A percentile compares a stretch with the other conserved stretches of the same genome.
phyloP scores from a whole-genome alignment of 2,797 vertebrate genomes.

The Galaxias olidus region DNA sequence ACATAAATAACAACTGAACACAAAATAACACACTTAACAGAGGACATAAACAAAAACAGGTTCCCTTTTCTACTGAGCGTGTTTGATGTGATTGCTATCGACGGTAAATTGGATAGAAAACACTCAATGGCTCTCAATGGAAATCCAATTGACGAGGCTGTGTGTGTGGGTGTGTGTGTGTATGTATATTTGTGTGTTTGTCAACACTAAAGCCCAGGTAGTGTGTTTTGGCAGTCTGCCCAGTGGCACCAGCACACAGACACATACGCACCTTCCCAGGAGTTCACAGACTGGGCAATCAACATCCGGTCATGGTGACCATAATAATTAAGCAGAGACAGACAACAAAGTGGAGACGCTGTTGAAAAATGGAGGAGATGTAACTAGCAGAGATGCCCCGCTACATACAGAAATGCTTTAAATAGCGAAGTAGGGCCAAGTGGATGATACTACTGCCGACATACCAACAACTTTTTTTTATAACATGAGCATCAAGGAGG shows the following conservation, averaged over 20 bases:
- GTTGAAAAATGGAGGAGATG: constrained; percentile 46
- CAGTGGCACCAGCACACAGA: constrained; percentile 13
- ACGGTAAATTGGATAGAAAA: no score
- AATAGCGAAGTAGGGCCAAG: neutral
- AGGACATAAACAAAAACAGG: neutral
- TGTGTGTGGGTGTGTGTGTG: neutral
- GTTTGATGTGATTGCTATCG: neutral
- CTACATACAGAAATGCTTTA: constrained; percentile 13
- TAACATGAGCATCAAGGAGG: neutral
- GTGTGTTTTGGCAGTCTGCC: constrained; percentile 1
- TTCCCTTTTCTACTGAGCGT: neutral
- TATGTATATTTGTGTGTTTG: constrained; percentile 7
- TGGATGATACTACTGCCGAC: neutral
- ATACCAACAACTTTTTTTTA: neutral
- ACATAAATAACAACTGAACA: neutral
- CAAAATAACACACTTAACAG: neutral
- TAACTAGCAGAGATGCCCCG: constrained; percentile 30
- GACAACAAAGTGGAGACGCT: constrained; percentile 55
- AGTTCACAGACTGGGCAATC: constrained; percentile 47
- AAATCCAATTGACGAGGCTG: no score
- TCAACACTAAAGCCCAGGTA: constrained; percentile 1
- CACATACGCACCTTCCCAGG: constrained; percentile 53
- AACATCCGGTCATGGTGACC: constrained; percentile 46
- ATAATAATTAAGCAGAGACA: constrained; percentile 58
- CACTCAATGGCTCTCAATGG: no score